Evolutionary conservation across 2,888 invertebrate genomes (phyloP), one percentile per base, ranked within the genome.

Genomic region (Eurytoma adleriae): DNA sequence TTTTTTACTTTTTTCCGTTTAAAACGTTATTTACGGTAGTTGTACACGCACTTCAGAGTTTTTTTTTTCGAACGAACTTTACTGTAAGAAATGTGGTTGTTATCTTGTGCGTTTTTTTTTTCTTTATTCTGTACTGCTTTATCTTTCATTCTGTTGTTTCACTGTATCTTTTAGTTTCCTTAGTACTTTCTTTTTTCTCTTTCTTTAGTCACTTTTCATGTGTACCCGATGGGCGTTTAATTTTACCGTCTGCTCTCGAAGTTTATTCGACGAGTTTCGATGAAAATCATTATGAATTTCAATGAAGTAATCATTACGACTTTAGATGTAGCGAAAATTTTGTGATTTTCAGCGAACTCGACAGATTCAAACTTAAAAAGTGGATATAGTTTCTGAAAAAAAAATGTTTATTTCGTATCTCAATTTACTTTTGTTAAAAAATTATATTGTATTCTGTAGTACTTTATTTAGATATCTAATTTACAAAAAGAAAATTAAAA

Each of bases 81-180:
- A 14, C 57, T 76, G 76, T 79, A 75, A 69, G 57, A 68, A 64
- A 16, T 40, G 40, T 40, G 40, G 10, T 70, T 57, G 62, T 40
- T 67, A 67, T 71, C 61, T 72, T 80, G 72, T 72, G 80, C 68
- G 68, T 69, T 77, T 68, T 71, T 68, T 71, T 27, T 20, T 57
- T 57, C 30, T 75, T 59, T 75, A 7, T 40, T 40, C 10, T 40
- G 1, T 40, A n/a, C 59, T 70, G 70, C 70, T 79, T 75, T 40
- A 16, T 54, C 67, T 66, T 70, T 56, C 59, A 30, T 56, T 79
- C 14, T 73, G 3, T 68, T 61, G 20, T 69, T 27, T 5, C 18
- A 20, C 56, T 70, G 12, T 59, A 61, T 52, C 50, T 10, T 30
- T 50, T 62, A 64, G 48, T 75, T 27, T 64, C n/a, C 14, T 62